A percentile compares a stretch with the other conserved stretches of the same genome.
Evolutionary conservation across 2,113 vertebrate genomes (phyloP).

Genomic region (Girardinichthys multiradiatus): DNA sequence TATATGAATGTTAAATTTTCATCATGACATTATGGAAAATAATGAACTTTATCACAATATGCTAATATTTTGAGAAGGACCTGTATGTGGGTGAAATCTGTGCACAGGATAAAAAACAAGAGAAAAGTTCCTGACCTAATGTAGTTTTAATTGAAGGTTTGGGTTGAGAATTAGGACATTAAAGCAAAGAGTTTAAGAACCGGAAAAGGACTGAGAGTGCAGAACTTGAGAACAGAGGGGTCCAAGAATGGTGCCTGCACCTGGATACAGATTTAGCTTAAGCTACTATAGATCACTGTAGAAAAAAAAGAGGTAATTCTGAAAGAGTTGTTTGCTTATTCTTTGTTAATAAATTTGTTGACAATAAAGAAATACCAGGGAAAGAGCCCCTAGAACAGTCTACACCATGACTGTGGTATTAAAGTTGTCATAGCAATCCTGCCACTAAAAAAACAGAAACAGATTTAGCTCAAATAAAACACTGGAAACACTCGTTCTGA

Average conservation of each 20-base stretch:
- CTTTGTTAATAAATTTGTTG: background rate
- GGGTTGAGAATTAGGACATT: too few species aligned
- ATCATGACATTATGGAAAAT: too few species aligned
- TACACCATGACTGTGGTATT: background rate
- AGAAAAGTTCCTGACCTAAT: too few species aligned
- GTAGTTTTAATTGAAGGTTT: too few species aligned
- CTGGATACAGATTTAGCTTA: background rate
- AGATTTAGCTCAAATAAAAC: conserved; percentile 3
- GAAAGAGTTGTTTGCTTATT: background rate
- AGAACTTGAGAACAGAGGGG: too few species aligned
- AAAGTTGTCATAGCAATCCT: background rate
- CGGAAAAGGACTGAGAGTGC: background rate
- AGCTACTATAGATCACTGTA: background rate
- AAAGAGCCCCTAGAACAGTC: background rate
- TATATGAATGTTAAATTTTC: too few species aligned
- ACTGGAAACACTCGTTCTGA: background rate
- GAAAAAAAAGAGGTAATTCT: background rate
- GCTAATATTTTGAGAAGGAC: too few species aligned
- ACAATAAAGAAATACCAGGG: background rate
- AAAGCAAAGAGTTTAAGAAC: background rate
- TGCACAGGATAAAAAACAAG: too few species aligned
- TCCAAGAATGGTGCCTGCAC: too few species aligned
- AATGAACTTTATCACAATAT: too few species aligned
- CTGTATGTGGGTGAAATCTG: too few species aligned
- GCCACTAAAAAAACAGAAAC: conserved; percentile 2